Base-by-base conservation (phyloP, 2,888 invertebrate species). In the Ctena decussata region DNA sequence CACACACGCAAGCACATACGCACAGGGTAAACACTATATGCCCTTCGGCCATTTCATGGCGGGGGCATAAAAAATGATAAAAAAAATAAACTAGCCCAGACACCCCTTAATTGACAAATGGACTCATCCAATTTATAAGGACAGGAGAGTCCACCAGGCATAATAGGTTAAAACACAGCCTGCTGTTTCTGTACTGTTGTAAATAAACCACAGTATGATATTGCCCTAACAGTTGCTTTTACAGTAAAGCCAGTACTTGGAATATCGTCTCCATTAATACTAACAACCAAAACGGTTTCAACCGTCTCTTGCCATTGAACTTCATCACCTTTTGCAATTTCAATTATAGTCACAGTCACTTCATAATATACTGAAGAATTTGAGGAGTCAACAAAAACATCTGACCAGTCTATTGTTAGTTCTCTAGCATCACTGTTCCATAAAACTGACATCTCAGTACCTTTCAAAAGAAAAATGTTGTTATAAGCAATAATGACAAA, bases 261-360 rank as follows among this genome's bases (percentile, higher is more conserved):
- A 27, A 71, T 60, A 3, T 76, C 46, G 41, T 71, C 27, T 1
- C 32, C 69, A 44, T 72, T 46, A 1, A 85, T 46, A 35, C 37
- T 60, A 8, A 79, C 30, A 35, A 57, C 76, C 39, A 86, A 41
- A 15, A 11, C 24, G 24, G 78, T 73, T n/a, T 81, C 41, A 8
- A 21, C 60, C 18, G 86, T 86, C 53, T 86, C 83, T 69, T 84
- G 84, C 86, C 86, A 87, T 37, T 87, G 86, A 44, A 87, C 35
- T 6, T 75, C 35, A 37, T 83, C 81, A n/a, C 69, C 73, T 15
- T 69, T 70, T 21, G 57, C 77, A 15, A 78, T 69, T 21, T 79
- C 79, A 5, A 30, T 37, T 18, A 72, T 24, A 18, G 71, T n/a
- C 21, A 76, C 72, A 24, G 79, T 79, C 5, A 79, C 81, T 46